phyloP scores from a whole-genome alignment of 1,140 invertebrate species.

The Bradynema listronoti region DNA sequence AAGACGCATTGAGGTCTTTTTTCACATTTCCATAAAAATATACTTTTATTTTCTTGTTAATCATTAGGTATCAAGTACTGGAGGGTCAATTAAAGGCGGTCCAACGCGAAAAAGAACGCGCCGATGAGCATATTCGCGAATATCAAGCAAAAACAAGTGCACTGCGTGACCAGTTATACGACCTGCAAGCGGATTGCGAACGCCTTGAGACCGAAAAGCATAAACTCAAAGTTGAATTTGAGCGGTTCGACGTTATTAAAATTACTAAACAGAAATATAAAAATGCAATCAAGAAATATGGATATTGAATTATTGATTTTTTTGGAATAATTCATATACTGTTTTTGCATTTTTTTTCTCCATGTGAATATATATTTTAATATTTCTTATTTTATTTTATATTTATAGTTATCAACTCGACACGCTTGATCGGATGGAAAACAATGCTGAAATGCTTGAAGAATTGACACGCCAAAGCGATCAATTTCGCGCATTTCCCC shows the following conservation, averaged over 20 bases:
- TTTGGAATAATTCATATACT: too few relatives aligned
- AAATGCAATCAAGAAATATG: too few relatives aligned
- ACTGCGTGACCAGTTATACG: constrained; percentile 31
- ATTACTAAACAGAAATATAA: neutral
- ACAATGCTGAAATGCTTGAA: constrained; percentile 35
- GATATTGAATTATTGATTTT: too few relatives aligned
- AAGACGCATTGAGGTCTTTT: constrained; percentile 18
- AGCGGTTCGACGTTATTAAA: constrained; percentile 30
- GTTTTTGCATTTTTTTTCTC: too few relatives aligned
- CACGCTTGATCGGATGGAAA: constrained; percentile 29
- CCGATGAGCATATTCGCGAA: constrained; percentile 19
- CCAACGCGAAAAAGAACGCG: constrained; percentile 24
- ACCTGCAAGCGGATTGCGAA: constrained; percentile 26
- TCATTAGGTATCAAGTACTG: constrained; percentile 30
- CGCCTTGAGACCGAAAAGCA: constrained; percentile 21
- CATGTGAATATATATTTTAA: too few relatives aligned
- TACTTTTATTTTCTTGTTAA: neutral
- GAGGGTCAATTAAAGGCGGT: constrained; percentile 27
- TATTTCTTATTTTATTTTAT: neutral
- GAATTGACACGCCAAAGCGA: constrained; percentile 36
- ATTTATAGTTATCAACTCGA: constrained; percentile 34
- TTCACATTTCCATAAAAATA: neutral
- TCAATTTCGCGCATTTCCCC: constrained; percentile 23
- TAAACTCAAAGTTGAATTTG: constrained; percentile 25
- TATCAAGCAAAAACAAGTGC: neutral